Conservation (phyloP, 2,888 invertebrate species). For the Coelopa pilipes region DNA sequence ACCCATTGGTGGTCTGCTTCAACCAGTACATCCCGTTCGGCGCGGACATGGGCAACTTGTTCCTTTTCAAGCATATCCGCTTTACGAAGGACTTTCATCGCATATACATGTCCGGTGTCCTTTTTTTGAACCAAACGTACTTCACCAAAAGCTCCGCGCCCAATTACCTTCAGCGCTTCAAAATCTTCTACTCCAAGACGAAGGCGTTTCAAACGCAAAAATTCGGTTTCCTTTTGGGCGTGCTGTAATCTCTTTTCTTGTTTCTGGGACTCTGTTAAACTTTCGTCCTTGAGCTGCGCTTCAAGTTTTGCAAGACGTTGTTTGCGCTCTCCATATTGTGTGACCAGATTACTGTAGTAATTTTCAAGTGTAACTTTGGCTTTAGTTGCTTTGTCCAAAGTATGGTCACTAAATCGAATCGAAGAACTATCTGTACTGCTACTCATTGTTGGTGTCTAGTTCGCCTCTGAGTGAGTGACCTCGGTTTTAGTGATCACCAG, state of each 20-base stretch:
- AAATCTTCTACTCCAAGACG: conserved; percentile 98
- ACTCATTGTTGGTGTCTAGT: conserved; percentile 38
- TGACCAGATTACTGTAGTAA: conserved; percentile 98
- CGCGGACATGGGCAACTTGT: conserved; percentile 96
- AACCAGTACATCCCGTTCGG: conserved; percentile 97
- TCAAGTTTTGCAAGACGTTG: conserved; percentile 94
- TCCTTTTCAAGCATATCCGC: conserved; percentile 99
- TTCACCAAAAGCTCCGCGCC: conserved; percentile 93
- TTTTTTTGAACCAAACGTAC: conserved; percentile 99
- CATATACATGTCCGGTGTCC: conserved; percentile 99
- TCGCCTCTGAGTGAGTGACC: background rate
- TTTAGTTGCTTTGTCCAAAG: conserved; percentile 98
- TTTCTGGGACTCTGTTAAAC: conserved; percentile 92
- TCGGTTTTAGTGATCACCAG: background rate
- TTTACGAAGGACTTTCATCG: conserved; percentile 99
- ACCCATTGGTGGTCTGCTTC: conserved; percentile 99
- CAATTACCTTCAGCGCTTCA: conserved; percentile 94
- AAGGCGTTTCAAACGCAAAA: conserved; percentile 93
- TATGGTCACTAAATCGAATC: conserved; percentile 95
- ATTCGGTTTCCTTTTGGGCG: conserved; percentile 98
- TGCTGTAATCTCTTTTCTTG: conserved; percentile 88
- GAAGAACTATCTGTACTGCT: conserved; percentile 64
- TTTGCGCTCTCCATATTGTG: conserved; percentile 97
- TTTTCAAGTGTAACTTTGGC: conserved; percentile 99
- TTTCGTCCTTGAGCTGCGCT: conserved; percentile 96